These are phyloP conservation scores for Caradrina clavipalpis DNA, from an alignment of 2,888 invertebrate genomes.

Conservation along the genomic window DNA sequence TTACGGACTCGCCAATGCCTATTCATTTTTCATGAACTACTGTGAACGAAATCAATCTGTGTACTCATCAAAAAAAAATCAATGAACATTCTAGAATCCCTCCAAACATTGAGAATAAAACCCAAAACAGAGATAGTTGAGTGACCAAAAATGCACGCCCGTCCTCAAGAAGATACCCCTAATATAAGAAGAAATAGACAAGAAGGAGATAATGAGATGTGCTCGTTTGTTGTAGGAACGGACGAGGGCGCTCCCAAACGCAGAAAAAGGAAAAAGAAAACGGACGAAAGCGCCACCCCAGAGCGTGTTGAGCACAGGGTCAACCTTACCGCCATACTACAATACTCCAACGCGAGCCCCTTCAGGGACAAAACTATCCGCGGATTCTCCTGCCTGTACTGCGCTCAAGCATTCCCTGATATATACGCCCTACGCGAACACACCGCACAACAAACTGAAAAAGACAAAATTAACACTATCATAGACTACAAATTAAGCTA, in stretches of 20 bases:
- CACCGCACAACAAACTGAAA: slow-evolving; percentile 82
- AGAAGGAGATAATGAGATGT: slow-evolving; percentile 85
- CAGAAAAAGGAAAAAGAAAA: slow-evolving; percentile 85
- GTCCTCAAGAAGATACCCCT: slow-evolving; percentile 66
- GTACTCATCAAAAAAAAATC: slow-evolving; percentile 1
- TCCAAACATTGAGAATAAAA: slow-evolving; percentile 15
- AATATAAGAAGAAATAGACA: slow-evolving; percentile 72
- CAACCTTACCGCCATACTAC: slow-evolving; percentile 86
- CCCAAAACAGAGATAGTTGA: slow-evolving; percentile 31
- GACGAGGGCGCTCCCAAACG: slow-evolving; percentile 81
- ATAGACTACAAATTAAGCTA: slow-evolving; percentile 88
- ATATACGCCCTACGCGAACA: slow-evolving; percentile 82
- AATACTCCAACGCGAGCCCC: slow-evolving; percentile 87
- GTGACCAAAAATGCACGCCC: slow-evolving; percentile 47
- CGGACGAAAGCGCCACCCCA: slow-evolving; percentile 85
- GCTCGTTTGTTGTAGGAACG: slow-evolving; percentile 89
- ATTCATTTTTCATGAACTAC: slow-evolving; percentile 2
- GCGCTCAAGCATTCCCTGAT: slow-evolving; percentile 80
- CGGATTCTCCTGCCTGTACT: slow-evolving; percentile 88
- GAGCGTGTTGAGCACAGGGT: slow-evolving; percentile 88
- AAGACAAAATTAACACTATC: slow-evolving; percentile 85
- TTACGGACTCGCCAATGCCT: not conserved
- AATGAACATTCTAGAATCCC: slow-evolving; percentile 21
- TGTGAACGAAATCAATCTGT: slow-evolving; percentile 17
- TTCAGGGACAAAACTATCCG: slow-evolving; percentile 86